Percentiles rank a stretch among this genome's conserved stretches.
phyloP scores from a whole-genome alignment of 2,888 invertebrate genomes.

The Pollenia angustigena region DNA sequence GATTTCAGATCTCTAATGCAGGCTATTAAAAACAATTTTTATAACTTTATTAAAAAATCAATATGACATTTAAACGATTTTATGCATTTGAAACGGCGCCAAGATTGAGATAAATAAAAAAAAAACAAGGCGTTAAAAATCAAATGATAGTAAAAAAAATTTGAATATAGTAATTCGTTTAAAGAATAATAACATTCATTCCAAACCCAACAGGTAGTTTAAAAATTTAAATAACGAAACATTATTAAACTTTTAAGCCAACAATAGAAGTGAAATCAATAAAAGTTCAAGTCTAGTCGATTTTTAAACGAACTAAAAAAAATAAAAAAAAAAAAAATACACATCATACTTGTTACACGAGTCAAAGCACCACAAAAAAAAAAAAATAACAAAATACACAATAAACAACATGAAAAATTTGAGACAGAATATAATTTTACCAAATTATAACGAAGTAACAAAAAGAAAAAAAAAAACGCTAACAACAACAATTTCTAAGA shows the following conservation, averaged over 20 bases:
- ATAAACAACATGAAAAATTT: constrained; percentile 11
- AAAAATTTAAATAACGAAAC: constrained; percentile 10
- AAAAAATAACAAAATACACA: too few relatives aligned
- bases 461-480: not conserved
- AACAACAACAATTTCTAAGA: constrained; percentile 43
- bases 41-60: constrained; percentile 49
- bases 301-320: not conserved
- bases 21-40: constrained; percentile 13
- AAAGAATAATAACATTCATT: not conserved
- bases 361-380: not conserved
- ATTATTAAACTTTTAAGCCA: not conserved
- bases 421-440: constrained; percentile 49
- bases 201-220: constrained; percentile 15
- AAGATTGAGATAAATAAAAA: constrained; percentile 25
- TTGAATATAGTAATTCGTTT: not conserved
- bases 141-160: not conserved
- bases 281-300: constrained; percentile 20
- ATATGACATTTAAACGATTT: not conserved
- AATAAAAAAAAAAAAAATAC: not conserved
- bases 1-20: constrained; percentile 21
- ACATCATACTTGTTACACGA: constrained; percentile 33
- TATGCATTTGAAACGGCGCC: constrained; percentile 41
- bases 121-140: constrained; percentile 5
- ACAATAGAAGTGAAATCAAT: constrained; percentile 27
- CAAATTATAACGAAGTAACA: constrained; percentile 52